phyloP scores from a whole-genome alignment of 1,140 invertebrate species.

The Coelopa frigida region DNA sequence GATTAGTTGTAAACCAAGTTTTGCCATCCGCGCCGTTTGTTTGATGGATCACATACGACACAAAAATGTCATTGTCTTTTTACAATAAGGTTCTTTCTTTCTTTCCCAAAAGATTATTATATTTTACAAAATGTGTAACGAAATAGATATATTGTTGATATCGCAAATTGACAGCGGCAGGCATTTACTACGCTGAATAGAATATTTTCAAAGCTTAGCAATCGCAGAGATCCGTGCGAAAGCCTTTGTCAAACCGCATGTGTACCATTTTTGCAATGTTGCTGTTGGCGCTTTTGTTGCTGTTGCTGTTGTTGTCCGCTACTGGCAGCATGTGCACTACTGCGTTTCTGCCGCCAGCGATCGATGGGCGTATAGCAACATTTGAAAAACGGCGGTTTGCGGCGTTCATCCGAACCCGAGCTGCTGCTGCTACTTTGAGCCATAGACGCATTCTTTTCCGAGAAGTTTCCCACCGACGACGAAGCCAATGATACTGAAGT shows the following conservation, averaged over 20 bases:
- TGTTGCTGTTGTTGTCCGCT: conserved; percentile 18
- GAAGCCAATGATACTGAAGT: background rate
- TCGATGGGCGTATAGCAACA: conserved; percentile 42
- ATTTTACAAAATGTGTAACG: no score
- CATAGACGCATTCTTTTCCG: background rate
- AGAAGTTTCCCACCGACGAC: background rate
- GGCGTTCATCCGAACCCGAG: conserved; percentile 8
- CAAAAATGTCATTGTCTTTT: no score
- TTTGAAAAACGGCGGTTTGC: conserved; percentile 34
- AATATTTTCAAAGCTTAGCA: background rate
- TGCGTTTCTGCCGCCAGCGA: conserved; percentile 38
- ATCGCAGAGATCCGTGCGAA: conserved; percentile 12
- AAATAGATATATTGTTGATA: conserved; percentile 41
- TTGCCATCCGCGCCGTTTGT: no score
- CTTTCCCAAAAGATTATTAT: no score
- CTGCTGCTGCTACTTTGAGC: conserved; percentile 13
- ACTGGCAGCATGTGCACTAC: conserved; percentile 6
- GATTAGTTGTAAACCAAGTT: no score
- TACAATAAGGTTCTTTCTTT: no score
- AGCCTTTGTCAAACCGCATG: conserved; percentile 33
- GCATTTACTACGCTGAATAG: conserved; percentile 1
- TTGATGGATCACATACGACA: no score
- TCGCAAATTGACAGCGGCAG: conserved; percentile 41
- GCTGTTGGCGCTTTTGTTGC: conserved; percentile 14
- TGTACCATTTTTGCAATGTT: conserved; percentile 17